Evolutionary conservation across 2,797 vertebrate species (phyloP).

Genomic region (Triplophysa yarkandensis): DNA sequence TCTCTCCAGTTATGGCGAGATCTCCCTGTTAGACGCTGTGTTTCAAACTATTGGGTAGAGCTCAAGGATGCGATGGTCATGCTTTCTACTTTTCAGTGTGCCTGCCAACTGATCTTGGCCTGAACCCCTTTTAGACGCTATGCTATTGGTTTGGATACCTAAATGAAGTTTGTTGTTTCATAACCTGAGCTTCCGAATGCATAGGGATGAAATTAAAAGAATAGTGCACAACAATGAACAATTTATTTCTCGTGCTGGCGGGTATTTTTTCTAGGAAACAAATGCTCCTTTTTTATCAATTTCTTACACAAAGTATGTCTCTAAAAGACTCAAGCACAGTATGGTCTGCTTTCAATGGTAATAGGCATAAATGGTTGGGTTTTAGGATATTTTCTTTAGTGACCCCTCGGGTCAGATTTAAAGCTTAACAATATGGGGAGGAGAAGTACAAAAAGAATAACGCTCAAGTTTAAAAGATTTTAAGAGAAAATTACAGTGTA

Average conservation of each 20-base stretch:
- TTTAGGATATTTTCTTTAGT: no score
- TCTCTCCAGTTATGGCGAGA: conserved; percentile 26
- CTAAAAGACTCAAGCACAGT: background rate
- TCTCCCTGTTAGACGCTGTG: conserved; percentile 22
- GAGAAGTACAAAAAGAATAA: no score
- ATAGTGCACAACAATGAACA: conserved; percentile 9
- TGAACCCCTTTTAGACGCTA: conserved; percentile 23
- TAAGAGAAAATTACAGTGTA: no score
- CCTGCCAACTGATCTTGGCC: conserved; percentile 34
- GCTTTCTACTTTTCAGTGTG: conserved; percentile 14
- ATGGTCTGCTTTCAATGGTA: background rate
- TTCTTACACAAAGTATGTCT: no score
- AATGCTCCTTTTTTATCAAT: no score
- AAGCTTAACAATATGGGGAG: no score
- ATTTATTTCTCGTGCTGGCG: no score
- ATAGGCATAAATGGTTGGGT: no score
- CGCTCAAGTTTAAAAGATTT: no score
- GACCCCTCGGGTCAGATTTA: no score
- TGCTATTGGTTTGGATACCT: conserved; percentile 1
- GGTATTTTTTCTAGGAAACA: no score
- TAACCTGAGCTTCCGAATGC: background rate
- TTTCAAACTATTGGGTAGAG: conserved; percentile 34
- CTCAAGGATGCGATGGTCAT: conserved; percentile 40
- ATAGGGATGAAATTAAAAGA: background rate
- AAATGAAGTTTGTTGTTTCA: conserved; percentile 23